Evolutionary conservation across 2,888 invertebrate species (phyloP), one percentile per base, ranked within the genome.

Genomic region (Ptilodon capucinus): DNA sequence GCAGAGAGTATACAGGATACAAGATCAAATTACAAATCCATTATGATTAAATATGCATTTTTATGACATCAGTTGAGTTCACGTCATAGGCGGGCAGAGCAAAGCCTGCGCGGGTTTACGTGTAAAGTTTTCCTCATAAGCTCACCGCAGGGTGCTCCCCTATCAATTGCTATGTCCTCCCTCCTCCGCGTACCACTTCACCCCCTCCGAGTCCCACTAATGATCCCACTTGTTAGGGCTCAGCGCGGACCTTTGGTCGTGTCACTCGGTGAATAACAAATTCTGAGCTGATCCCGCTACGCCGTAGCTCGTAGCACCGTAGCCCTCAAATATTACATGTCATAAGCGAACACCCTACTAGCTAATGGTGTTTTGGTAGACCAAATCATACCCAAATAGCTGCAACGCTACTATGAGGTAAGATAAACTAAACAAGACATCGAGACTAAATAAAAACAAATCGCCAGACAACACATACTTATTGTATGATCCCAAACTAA

Each of bases 221-320:
- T 88, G 88, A 90, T 84, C 76, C 86, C 90, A 89, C 88, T 91
- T 90, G 90, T 90, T 89, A 86, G 79, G 86, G 84, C 87, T 89
- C 86, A 82, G 71, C 73, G 74, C 78, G 87, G 87, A 86, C 90
- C 85, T 86, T 86, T 79, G 80, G 56, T 81, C 81, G 82, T 86
- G 88, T 85, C 84, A 85, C 78, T 76, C 75, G 77, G 80, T 86
- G 89, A 90, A 90, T 90, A 89, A 88, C 89, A 87, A 90, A 90
- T 86, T 85, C 79, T 72, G 71, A 78, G 77, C 76, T 81, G 78
- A 86, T 84, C 79, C 79, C 62, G 71, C 79, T 75, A 73, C 71
- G 65, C 56, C 69, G 66, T 73, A 77, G 71, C 67, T 60, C 60
- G 62, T 64, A 71, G 62, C 40, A 25, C 9, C 60, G 57, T 55